Conservation (phyloP, 2,113 vertebrate species). For the Actenoides lindsayi region DNA sequence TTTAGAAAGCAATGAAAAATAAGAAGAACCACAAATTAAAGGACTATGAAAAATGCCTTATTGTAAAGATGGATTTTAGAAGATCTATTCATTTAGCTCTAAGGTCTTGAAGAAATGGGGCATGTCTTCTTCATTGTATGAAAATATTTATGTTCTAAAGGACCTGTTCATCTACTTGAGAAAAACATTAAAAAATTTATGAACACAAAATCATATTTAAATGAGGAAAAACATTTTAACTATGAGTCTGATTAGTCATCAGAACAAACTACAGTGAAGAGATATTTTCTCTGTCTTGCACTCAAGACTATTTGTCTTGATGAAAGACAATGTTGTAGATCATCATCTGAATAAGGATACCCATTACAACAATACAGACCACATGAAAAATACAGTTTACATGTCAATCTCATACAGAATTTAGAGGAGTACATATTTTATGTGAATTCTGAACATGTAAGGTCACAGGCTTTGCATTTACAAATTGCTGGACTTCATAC, state of each 20-base stretch:
- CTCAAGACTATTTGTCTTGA: neutral
- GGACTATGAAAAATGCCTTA: neutral
- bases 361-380: neutral
- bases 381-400: neutral
- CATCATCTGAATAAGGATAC: neutral
- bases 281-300: neutral
- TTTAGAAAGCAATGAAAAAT: neutral
- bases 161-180: neutral
- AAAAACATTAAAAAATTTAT: neutral
- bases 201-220: neutral
- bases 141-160: neutral
- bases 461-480: neutral
- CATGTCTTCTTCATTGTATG: neutral
- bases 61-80: neutral
- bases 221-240: neutral
- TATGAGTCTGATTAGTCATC: neutral
- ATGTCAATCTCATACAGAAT: neutral
- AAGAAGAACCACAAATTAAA: neutral
- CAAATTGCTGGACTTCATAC: neutral
- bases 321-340: neutral
- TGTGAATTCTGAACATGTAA: neutral
- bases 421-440: neutral
- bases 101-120: neutral
- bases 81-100: neutral
- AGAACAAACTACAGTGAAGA: neutral